Percentiles rank a stretch among this genome's conserved stretches.
Conservation (phyloP, 2,113 vertebrate genomes). For the Vicugna pacos region DNA sequence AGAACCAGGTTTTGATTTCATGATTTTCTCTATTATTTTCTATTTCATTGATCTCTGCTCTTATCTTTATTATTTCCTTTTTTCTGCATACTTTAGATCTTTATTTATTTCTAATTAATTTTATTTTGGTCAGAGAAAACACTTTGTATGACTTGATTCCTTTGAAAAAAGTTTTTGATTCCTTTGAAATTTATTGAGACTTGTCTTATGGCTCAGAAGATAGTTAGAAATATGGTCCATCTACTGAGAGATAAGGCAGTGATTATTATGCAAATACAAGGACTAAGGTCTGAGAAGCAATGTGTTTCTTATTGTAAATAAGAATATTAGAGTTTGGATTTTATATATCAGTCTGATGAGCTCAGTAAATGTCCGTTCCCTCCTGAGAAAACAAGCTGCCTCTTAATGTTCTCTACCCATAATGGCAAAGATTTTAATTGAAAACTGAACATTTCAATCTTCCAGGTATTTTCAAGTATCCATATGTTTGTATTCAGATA, state of each 20-base stretch:
- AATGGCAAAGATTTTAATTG: constrained; percentile 48
- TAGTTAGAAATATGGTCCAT: background rate
- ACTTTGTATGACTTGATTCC: background rate
- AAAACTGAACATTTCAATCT: constrained; percentile 54
- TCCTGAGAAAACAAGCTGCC: constrained; percentile 53
- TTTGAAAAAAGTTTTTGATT: background rate
- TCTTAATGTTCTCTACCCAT: background rate
- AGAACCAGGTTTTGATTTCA: background rate
- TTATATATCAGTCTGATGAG: background rate
- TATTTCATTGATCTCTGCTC: too few species aligned
- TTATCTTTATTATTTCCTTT: background rate
- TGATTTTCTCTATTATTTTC: background rate
- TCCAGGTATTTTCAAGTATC: constrained; percentile 59
- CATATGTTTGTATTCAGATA: constrained; percentile 19
- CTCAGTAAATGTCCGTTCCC: constrained; percentile 16
- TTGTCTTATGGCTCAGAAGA: constrained; percentile 18
- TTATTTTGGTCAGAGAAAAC: constrained; percentile 38
- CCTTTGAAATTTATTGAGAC: constrained; percentile 21
- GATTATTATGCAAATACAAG: constrained; percentile 30
- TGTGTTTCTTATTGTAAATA: background rate
- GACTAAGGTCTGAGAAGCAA: constrained; percentile 4
- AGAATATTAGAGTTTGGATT: constrained; percentile 21
- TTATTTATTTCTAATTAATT: constrained; percentile 24
- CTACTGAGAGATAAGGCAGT: constrained; percentile 40
- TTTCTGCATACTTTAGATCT: background rate